phyloP scores from a whole-genome alignment of 2,113 vertebrate genomes.

The Oriolus oriolus region DNA sequence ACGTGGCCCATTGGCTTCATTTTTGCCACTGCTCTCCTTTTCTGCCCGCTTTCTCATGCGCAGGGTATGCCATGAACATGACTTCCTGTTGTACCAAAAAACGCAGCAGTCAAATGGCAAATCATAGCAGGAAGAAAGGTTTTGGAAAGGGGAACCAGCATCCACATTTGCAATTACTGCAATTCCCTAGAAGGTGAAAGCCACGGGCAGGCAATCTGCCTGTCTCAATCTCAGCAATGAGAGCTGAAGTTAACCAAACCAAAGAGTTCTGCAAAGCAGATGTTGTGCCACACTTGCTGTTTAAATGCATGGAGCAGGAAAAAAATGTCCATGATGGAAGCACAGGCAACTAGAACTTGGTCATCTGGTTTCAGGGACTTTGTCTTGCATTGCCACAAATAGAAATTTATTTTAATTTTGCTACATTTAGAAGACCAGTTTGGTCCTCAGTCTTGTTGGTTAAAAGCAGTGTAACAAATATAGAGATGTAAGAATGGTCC shows the following conservation, averaged over 20 bases:
- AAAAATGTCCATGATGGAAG: constrained; percentile 35
- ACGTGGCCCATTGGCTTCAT: constrained; percentile 89
- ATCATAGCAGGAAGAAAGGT: constrained; percentile 59
- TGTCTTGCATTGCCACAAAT: background rate
- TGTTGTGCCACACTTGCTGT: constrained; percentile 29
- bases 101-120: constrained; percentile 82
- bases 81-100: constrained; percentile 98
- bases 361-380: background rate
- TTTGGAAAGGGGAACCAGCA: constrained; percentile 57
- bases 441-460: background rate
- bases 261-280: constrained; percentile 43
- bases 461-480: background rate
- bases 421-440: background rate
- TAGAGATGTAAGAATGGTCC: background rate
- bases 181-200: constrained; percentile 45
- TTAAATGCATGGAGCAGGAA: constrained; percentile 39
- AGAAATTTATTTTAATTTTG: background rate
- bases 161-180: constrained; percentile 45
- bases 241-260: background rate
- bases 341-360: constrained; percentile 7
- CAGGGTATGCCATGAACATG: constrained; percentile 98
- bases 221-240: constrained; percentile 38
- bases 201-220: background rate
- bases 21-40: constrained; percentile 87
- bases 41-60: constrained; percentile 95